Evolutionary conservation across 2,888 invertebrate genomes (phyloP).

Genomic region (Dryadula phaetusa): DNA sequence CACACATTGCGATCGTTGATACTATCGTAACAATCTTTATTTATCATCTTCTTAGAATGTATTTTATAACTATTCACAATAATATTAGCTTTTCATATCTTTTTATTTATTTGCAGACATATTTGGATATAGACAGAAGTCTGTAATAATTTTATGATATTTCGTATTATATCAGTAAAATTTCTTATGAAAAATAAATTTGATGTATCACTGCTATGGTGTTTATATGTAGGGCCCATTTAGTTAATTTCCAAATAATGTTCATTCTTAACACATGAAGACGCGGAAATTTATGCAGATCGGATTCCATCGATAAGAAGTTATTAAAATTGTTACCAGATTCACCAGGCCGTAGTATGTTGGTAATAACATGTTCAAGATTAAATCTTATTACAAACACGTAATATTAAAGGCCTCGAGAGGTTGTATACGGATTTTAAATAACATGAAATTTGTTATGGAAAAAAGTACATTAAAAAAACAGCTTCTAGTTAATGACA

Average conservation of each 20-base stretch:
- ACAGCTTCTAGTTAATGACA: no score
- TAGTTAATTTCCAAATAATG: not conserved
- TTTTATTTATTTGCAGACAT: not conserved
- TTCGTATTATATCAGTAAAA: no score
- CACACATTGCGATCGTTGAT: conserved; percentile 56
- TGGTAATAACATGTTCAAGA: conserved; percentile 19
- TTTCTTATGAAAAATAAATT: no score
- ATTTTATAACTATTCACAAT: conserved; percentile 1
- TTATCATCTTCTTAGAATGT: conserved; percentile 41
- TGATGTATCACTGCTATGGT: no score
- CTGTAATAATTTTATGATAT: not conserved
- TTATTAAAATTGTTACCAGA: conserved; percentile 36
- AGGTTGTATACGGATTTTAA: not conserved
- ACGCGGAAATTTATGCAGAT: conserved; percentile 36
- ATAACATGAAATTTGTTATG: not conserved
- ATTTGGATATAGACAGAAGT: not conserved
- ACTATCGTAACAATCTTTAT: conserved; percentile 52
- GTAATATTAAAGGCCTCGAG: no score
- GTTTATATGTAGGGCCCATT: not conserved
- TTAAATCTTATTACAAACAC: conserved; percentile 2
- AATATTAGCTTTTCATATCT: not conserved
- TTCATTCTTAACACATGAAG: not conserved
- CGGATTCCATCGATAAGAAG: conserved; percentile 28
- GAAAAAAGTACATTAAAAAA: no score
- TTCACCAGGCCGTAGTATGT: not conserved